Conservation (phyloP, 2,888 invertebrate species). For the Nycteola revayana region DNA sequence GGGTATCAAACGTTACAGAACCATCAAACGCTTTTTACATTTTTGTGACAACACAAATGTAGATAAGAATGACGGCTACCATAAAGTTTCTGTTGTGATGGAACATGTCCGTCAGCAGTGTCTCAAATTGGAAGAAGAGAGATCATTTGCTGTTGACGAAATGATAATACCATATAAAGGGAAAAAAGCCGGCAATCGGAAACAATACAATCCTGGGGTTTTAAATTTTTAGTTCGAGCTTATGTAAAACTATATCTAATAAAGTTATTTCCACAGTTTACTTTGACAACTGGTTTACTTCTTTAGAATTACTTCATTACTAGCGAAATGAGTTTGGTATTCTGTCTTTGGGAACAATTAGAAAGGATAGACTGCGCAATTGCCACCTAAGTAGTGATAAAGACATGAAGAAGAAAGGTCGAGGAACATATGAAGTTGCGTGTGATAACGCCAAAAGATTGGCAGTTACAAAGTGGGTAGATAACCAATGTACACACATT, state of each 20-base stretch:
- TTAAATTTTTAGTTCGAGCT: no score
- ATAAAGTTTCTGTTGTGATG: constrained; percentile 5
- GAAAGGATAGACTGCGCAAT: constrained; percentile 7
- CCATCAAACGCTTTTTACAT: constrained; percentile 6
- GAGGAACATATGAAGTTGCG: constrained; percentile 3
- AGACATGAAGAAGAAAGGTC: constrained; percentile 4
- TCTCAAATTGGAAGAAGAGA: constrained; percentile 13
- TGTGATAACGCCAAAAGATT: constrained; percentile 4
- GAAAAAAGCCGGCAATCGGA: constrained; percentile 16
- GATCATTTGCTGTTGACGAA: constrained; percentile 13
- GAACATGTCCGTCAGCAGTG: constrained; percentile 8
- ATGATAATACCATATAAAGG: constrained; percentile 21
- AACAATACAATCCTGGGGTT: constrained; percentile 5
- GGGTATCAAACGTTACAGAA: neutral
- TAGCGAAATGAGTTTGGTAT: constrained; percentile 5
- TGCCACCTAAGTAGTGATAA: constrained; percentile 3
- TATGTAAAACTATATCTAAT: constrained; percentile 14
- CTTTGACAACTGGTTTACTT: constrained; percentile 8
- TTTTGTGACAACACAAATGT: constrained; percentile 10
- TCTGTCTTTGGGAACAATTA: constrained; percentile 5
- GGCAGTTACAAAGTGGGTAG: constrained; percentile 5
- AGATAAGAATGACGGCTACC: constrained; percentile 4
- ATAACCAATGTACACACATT: constrained; percentile 5
- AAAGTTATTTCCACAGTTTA: constrained; percentile 11
- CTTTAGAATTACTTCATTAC: constrained; percentile 4